Base-by-base conservation (phyloP, 2,888 invertebrate species). In the Metallyticus violacea region DNA sequence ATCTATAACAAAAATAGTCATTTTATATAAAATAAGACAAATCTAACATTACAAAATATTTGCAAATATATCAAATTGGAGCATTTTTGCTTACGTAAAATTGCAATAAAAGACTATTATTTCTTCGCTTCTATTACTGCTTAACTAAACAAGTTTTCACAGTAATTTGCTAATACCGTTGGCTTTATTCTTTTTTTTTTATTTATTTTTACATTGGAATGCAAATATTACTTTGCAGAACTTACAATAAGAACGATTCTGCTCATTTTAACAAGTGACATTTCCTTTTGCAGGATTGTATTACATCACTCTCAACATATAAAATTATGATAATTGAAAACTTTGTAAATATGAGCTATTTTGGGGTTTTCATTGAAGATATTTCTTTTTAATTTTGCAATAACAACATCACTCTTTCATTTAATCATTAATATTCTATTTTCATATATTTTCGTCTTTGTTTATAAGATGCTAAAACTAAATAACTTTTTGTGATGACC, bases 21-120 rank as follows among this genome's bases (percentile, higher is more conserved):
- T 77, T 87, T 87, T 85, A 85, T 87, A 87, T 79, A 86, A 87
- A 86, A 84, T 86, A 82, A 82, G 82, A 87, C 86, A 87, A 84
- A 80, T 83, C 83, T 85, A 87, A 82, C 76, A 76, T 79, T 87
- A 87, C 86, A 87, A 87, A 87, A 87, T 87, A 87, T 84, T 85
- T 87, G 87, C 87, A 87, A 87, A 86, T 87, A 79, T 87, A 87
- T 87, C 86, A 87, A 87, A 87, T 62, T 77, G 87, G 78, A 81
- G 80, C 79, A 77, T 85, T 86, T n/a, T 77, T 87, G 29, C 40
- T 79, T 82, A 87, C 80, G 77, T 85, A 87, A 87, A 87, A 85
- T 40, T 87, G 87, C 86, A 86, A 87, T 85, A 83, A 83, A 86
- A 86, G 29, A 83, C 86, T 86, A 86, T 83, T 25, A 77, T 83